These are phyloP conservation scores for Corvus cornix DNA, from an alignment of 2,113 vertebrate species.

Conservation along the genomic window DNA sequence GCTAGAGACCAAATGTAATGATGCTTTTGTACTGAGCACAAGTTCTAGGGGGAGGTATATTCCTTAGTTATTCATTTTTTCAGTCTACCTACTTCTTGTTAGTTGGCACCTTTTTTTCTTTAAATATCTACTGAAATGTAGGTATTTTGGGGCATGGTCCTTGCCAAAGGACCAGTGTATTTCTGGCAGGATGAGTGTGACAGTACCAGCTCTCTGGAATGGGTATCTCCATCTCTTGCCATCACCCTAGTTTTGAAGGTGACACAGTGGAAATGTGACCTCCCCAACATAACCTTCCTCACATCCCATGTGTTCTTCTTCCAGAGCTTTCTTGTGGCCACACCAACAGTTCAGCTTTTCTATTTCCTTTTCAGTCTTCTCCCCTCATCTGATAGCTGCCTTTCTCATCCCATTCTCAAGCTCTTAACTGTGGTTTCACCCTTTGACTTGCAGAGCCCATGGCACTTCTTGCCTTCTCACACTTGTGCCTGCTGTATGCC, in stretches of 20 bases:
- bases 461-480: not conserved
- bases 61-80: not conserved
- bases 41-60: not conserved
- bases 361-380: not conserved
- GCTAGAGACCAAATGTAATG: not conserved
- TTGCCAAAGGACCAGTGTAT: not conserved
- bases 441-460: not conserved
- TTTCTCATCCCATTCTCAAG: not conserved
- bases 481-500: not conserved
- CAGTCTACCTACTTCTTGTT: not conserved
- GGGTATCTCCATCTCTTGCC: not conserved
- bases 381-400: not conserved
- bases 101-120: not conserved
- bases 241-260: not conserved
- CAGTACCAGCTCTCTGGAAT: not conserved
- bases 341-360: not conserved
- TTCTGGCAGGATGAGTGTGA: not conserved
- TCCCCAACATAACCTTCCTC: not conserved
- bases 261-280: not conserved
- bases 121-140: not conserved
- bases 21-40: not conserved
- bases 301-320: not conserved
- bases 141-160: not conserved
- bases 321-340: not conserved
- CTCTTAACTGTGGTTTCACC: not conserved